Base-by-base conservation (phyloP, 2,113 vertebrate genomes). In the Clupea harengus region DNA sequence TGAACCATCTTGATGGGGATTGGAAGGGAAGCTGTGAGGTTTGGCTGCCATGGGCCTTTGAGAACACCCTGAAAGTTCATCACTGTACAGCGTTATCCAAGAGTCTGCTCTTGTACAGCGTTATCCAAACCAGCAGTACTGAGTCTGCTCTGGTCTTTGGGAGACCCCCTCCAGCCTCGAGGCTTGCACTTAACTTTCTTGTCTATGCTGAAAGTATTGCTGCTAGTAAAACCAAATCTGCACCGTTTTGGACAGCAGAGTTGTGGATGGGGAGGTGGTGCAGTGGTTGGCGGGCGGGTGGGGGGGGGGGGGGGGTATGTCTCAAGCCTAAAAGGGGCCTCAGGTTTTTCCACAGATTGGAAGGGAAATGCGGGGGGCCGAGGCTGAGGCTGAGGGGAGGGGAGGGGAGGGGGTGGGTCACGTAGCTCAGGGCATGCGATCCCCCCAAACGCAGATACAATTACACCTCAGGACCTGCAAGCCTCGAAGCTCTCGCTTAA, bases 391-490 rank as follows among this genome's bases (percentile, higher is more conserved):
- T 9, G 28, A 52, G 49, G 75, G n/a, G 75, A 28, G 67, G 67
- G 75, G 18, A 15, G 44, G 52, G 20, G 39, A 8, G 44, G 20
- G 39, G 18, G 44, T 81, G 84, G 72, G 72, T 78, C 72, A 32
- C 25, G 32, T 78, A 52, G 9, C 75, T 81, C 32, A 54, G 52
- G 84, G 45, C 49, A 85, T 57, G 20, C 52, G 84, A 85, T 81
- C 49, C 84, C 50, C 49, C n/a, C 78, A 57, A 32, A 39, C 28
- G 72, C 28, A 78, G 72, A 81, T 85, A 60, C 28, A 25, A 28
- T 85, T 82, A 64, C 57, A 78, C 72, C 72, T 78, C 80, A 25
- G 49, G 57, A 50, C 80, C 83, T 67, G 83, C 78, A 54, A 25
- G 52, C 86, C 57, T 28, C 25, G n/a, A 20, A 45, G 57, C 28